Conservation (phyloP, 2,888 invertebrate genomes). For the Chloroclystis v-ata region DNA sequence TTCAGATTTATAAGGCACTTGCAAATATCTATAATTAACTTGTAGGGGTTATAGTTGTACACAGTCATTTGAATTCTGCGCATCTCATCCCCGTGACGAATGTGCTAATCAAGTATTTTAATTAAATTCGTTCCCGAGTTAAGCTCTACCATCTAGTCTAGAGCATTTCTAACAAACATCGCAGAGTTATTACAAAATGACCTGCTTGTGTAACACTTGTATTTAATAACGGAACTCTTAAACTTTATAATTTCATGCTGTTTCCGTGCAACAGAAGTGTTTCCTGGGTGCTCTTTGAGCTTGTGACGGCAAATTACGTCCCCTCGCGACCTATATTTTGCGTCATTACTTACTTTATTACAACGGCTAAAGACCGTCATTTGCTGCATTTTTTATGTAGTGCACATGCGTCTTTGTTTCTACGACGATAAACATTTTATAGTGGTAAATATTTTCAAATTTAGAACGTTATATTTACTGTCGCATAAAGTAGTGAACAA, state of each 20-base stretch:
- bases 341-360: slow-evolving; percentile 42
- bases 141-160: too few species aligned
- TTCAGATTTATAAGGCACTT: too few species aligned
- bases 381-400: slow-evolving; percentile 25
- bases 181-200: neutral
- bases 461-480: too few species aligned
- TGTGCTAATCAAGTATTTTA: too few species aligned
- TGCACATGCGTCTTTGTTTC: too few species aligned
- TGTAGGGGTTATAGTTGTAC: too few species aligned
- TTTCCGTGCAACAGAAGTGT: slow-evolving; percentile 9
- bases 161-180: neutral
- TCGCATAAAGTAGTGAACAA: too few species aligned
- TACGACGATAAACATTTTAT: neutral
- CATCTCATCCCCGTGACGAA: too few species aligned
- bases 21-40: too few species aligned
- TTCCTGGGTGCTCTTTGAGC: slow-evolving; percentile 24
- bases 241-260: slow-evolving; percentile 15
- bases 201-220: neutral
- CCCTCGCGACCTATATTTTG: slow-evolving; percentile 41
- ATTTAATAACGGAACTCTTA: slow-evolving; percentile 8
- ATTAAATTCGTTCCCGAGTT: too few species aligned
- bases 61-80: too few species aligned
- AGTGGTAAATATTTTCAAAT: too few species aligned
- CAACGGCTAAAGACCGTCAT: slow-evolving; percentile 25
- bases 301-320: slow-evolving; percentile 35